Conservation (phyloP, 2,888 invertebrate genomes). For the Trypoxylon attenuatum region DNA sequence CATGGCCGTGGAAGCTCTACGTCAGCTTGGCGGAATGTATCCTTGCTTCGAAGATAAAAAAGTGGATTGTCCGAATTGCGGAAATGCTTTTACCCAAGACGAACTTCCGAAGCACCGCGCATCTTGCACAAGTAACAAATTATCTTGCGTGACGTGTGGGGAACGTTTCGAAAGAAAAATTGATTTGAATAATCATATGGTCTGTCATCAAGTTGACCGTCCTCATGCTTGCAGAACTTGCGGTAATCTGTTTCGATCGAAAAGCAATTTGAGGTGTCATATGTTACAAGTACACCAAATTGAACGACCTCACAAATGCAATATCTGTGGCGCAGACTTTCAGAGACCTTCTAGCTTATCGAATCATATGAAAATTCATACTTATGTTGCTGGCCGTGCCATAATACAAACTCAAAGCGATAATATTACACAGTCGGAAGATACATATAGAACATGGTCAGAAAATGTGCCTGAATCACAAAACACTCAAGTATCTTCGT, state of each 20-base stretch:
- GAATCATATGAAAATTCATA: constrained; percentile 77
- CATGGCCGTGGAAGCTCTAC: constrained; percentile 75
- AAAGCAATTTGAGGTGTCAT: constrained; percentile 69
- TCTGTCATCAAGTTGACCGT: constrained; percentile 75
- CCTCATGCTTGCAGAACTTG: constrained; percentile 74
- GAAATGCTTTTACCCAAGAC: constrained; percentile 54
- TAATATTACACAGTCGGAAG: constrained; percentile 35
- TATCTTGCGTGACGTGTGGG: constrained; percentile 68
- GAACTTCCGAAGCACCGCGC: constrained; percentile 64
- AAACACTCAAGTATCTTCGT: constrained; percentile 49
- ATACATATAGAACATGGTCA: constrained; percentile 59
- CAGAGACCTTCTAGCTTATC: constrained; percentile 75
- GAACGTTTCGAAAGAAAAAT: constrained; percentile 74
- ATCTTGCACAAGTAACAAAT: constrained; percentile 58
- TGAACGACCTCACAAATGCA: constrained; percentile 70
- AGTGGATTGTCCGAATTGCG: constrained; percentile 60
- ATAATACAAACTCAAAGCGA: constrained; percentile 61
- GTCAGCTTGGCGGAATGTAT: constrained; percentile 74
- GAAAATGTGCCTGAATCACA: constrained; percentile 55
- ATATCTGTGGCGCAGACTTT: constrained; percentile 75
- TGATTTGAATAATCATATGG: constrained; percentile 75
- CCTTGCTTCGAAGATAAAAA: constrained; percentile 69
- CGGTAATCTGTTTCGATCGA: constrained; percentile 71
- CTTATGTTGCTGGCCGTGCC: constrained; percentile 73
- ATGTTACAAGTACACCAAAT: constrained; percentile 66